Evolutionary conservation across 2,797 vertebrate genomes (phyloP).

Genomic region (Ciconia nigra): DNA sequence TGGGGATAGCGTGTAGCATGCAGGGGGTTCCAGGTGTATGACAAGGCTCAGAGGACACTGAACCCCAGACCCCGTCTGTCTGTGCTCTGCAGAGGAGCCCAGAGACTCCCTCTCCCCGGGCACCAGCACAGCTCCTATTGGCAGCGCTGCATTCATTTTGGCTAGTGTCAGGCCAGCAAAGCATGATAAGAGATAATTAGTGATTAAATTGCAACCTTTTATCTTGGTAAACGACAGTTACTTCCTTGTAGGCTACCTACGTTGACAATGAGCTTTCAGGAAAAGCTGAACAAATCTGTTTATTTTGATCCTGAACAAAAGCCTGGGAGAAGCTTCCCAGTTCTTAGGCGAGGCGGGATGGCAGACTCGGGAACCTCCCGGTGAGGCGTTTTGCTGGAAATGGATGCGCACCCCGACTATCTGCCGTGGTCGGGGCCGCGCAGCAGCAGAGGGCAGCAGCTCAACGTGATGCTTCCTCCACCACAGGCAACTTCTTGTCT

Average conservation of each 20-base stretch:
- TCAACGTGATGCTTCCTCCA: neutral
- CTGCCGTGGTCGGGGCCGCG: fast-evolving
- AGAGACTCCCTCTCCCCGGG: neutral
- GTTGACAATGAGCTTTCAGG: neutral
- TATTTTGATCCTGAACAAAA: constrained; percentile 37
- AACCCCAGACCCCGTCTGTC: neutral
- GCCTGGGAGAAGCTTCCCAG: neutral
- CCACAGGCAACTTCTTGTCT: neutral
- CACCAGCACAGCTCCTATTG: neutral
- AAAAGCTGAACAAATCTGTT: constrained; percentile 21
- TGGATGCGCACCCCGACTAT: neutral
- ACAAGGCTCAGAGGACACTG: neutral
- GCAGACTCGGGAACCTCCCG: neutral
- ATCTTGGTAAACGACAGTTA: neutral
- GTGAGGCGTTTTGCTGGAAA: neutral
- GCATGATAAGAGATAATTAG: constrained; percentile 13
- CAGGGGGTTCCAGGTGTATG: neutral
- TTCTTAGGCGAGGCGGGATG: neutral
- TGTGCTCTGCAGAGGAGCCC: neutral
- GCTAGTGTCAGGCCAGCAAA: neutral
- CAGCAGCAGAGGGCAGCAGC: constrained; percentile 66
- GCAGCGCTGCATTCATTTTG: neutral
- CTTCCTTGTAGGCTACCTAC: neutral
- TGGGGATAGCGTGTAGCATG: neutral
- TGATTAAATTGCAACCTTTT: constrained; percentile 34